Conservation (phyloP, 2,888 invertebrate species). For the Hesperia comma region DNA sequence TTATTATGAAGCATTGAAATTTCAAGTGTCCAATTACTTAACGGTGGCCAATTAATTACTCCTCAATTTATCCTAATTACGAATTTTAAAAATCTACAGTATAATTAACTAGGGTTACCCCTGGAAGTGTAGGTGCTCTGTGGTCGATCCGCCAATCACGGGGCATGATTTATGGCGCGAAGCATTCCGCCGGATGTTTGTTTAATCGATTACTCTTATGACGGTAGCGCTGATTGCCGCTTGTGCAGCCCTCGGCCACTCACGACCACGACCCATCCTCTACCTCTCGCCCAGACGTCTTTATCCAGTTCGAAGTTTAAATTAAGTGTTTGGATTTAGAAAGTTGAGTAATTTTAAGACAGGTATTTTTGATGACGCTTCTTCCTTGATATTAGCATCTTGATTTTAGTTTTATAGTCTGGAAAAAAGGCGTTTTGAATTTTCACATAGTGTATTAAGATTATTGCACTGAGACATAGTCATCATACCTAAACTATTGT, state of each 20-base stretch:
- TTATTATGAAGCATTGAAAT: too few species aligned
- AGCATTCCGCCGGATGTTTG: constrained; percentile 75
- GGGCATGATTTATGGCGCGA: constrained; percentile 73
- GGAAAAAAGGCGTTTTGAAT: too few species aligned
- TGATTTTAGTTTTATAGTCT: too few species aligned
- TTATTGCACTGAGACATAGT: too few species aligned
- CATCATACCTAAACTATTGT: too few species aligned
- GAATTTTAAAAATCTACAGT: too few species aligned
- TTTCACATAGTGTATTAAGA: too few species aligned
- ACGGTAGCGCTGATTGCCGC: constrained; percentile 64
- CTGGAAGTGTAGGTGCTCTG: constrained; percentile 45
- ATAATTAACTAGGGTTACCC: background rate
- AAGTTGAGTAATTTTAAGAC: background rate
- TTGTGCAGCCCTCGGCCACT: constrained; percentile 33
- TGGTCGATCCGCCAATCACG: constrained; percentile 64
- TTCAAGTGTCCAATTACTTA: too few species aligned
- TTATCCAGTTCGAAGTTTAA: background rate
- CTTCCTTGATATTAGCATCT: too few species aligned
- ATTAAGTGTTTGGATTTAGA: background rate
- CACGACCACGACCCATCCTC: too few species aligned
- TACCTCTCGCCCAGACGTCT: constrained; percentile 4
- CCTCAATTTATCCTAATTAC: too few species aligned
- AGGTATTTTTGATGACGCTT: background rate
- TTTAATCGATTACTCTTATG: constrained; percentile 77
- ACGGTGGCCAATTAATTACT: too few species aligned